Base-by-base conservation (phyloP, 2,888 invertebrate genomes). In the Sphinx pinastri region DNA sequence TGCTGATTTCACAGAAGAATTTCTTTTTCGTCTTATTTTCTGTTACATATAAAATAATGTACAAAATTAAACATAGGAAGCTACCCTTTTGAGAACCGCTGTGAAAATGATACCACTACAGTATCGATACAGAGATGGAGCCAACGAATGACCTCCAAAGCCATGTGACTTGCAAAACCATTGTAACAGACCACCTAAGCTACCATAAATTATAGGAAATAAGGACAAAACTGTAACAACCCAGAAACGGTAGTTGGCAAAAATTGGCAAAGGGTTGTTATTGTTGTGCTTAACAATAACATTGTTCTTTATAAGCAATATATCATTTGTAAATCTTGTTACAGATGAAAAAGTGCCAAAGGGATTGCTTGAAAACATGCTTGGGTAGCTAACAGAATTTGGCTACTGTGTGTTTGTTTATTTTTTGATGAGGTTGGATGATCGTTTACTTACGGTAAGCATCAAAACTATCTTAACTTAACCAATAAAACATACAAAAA, bases 61-160 rank as follows among this genome's bases (percentile, higher is more conserved):
- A 25, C 25, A 25, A 25, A 25, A 25, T 25, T 2, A 25, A 25
- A 25, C 25, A 25, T 25, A 25, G 25, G 14, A 16, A 49, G 13
- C 16, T 13, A 49, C 12, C 16, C n/a, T n/a, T 7, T 92, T 92
- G 88, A 84, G 83, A 76, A 79, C 10, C 85, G 68, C 73, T 79
- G 82, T 4, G 67, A 71, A 71, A 72, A 69, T 71, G 77, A 75
- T 81, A 76, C 77, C 79, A 84, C 82, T 81, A 83, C 79, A 80
- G 73, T 84, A 83, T 84, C 83, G 76, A 81, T 76, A 80, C 80
- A 85, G 83, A 84, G 81, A 84, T 82, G 80, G 79, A 76, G 67
- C 74, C 74, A 79, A 84, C 81, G 83, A 91, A 88, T 91, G 89
- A 93, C 91, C 90, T 91, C 91, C 91, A 93, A 92, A 91, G 80